Base-by-base conservation (phyloP, 2,888 invertebrate genomes). In the Cheilosia soror region DNA sequence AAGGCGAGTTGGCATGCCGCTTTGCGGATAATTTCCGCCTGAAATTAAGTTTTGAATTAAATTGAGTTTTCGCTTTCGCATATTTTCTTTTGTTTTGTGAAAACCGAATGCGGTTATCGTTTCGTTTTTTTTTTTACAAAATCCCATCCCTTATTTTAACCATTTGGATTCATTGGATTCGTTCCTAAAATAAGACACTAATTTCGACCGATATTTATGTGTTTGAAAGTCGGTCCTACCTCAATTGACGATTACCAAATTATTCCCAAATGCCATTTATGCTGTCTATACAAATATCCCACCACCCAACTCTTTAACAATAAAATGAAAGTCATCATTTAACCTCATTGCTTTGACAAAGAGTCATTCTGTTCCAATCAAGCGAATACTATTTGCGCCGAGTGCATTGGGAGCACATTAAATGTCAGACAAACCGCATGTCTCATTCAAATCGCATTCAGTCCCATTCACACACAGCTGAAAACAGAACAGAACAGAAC, bases 391-490 rank as follows among this genome's bases (percentile, higher is more conserved):
- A 33, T 33, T 57, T 47, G 47, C 47, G 47, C 29, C 31, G 15
- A 68, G 68, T 69, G 55, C 57, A 57, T 69, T 69, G 53, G 73
- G 62, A 73, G 31, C 66, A 62, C 42, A 84, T 84, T 83, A 63
- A 84, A 60, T 60, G 69, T 63, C 84, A 84, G 75, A 84, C 83
- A 75, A 84, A 79, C 84, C 80, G 66, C 80, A 80, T 63, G 44
- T 37, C 42, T 47, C 31, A 57, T 71, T 66, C 66, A 42, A 53
- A 60, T 37, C 27, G 9, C 13, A 27, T 62, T 33, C 55, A 71
- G 31, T 51, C 15, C 7, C 15, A 42, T 11, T n/a, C 40, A 40
- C 42, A 44, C 20, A 47, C 11, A 5, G 31, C 49, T 7, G 47
- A 20, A 13, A 7, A 20, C 20, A 20, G 20, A 15, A 13, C 15